Conservation (phyloP, 2,888 invertebrate species). For the Andrena hattorfiana region DNA sequence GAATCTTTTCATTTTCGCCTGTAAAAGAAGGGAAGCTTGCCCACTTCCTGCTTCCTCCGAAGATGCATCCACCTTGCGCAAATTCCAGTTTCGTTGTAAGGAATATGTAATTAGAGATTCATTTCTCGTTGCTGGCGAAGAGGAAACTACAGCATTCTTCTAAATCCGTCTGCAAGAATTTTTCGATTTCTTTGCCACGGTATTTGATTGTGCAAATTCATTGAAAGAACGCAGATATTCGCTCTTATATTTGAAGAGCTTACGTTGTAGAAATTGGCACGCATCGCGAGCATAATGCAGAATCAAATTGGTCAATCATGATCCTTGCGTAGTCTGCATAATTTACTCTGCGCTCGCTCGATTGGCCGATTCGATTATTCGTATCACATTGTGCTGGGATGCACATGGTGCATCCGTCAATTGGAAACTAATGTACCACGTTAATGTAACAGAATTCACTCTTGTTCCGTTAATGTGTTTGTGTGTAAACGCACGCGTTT, state of each 20-base stretch:
- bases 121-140: too few species aligned
- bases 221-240: slow-evolving; percentile 10
- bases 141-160: neutral
- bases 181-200: neutral
- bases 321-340: slow-evolving; percentile 63
- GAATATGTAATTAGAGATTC: too few species aligned
- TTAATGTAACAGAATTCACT: slow-evolving; percentile 39
- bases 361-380: slow-evolving; percentile 69
- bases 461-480: slow-evolving; percentile 32
- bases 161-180: neutral
- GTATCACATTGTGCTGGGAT: slow-evolving; percentile 56
- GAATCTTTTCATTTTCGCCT: neutral
- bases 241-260: neutral
- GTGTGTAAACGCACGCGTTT: neutral
- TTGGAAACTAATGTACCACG: slow-evolving; percentile 40
- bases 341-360: slow-evolving; percentile 59
- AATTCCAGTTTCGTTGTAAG: too few species aligned
- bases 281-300: slow-evolving; percentile 42
- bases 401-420: slow-evolving; percentile 41
- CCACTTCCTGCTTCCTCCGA: too few species aligned
- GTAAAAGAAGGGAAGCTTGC: too few species aligned
- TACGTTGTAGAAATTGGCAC: slow-evolving; percentile 20
- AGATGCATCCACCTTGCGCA: too few species aligned
- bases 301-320: slow-evolving; percentile 66
- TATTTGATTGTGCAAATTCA: neutral